phyloP scores from a whole-genome alignment of 2,797 vertebrate genomes.

The Oreochromis mossambicus region DNA sequence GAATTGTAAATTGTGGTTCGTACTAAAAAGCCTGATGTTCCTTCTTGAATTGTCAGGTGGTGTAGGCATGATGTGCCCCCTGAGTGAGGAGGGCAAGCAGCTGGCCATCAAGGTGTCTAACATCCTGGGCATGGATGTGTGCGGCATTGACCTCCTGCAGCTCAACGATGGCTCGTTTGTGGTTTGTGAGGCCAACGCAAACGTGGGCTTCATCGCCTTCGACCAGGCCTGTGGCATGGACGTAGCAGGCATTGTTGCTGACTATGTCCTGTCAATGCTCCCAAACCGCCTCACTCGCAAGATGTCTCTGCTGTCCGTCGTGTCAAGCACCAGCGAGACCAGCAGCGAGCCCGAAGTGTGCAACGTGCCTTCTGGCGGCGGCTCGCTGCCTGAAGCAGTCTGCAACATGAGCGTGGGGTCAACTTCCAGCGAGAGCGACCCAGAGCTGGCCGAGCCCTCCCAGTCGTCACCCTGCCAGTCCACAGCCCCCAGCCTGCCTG shows the following conservation, averaged over 20 bases:
- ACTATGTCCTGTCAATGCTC: slow-evolving; percentile 87
- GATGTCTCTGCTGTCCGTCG: slow-evolving; percentile 84
- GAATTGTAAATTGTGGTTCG: background rate
- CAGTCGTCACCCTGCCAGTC: slow-evolving; percentile 68
- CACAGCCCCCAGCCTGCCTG: slow-evolving; percentile 49
- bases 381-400: slow-evolving; percentile 76
- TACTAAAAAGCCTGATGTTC: background rate
- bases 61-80: slow-evolving; percentile 87
- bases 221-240: slow-evolving; percentile 90
- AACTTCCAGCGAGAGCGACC: slow-evolving; percentile 87
- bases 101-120: slow-evolving; percentile 90
- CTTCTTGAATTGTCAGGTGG: slow-evolving; percentile 73
- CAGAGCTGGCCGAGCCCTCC: slow-evolving; percentile 80
- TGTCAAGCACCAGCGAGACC: slow-evolving; percentile 84
- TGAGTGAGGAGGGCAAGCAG: slow-evolving; percentile 89
- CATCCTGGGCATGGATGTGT: slow-evolving; percentile 92
- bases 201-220: slow-evolving; percentile 90
- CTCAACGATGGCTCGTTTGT: slow-evolving; percentile 87
- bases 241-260: slow-evolving; percentile 85
- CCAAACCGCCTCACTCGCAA: slow-evolving; percentile 83
- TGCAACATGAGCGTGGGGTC: slow-evolving; percentile 85
- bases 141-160: slow-evolving; percentile 89
- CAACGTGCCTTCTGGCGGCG: slow-evolving; percentile 40
- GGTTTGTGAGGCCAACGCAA: slow-evolving; percentile 91
- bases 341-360: slow-evolving; percentile 84